These are phyloP conservation scores for Drosophila busckii DNA, from an alignment of 1,140 invertebrate species.

Conservation along the genomic window DNA sequence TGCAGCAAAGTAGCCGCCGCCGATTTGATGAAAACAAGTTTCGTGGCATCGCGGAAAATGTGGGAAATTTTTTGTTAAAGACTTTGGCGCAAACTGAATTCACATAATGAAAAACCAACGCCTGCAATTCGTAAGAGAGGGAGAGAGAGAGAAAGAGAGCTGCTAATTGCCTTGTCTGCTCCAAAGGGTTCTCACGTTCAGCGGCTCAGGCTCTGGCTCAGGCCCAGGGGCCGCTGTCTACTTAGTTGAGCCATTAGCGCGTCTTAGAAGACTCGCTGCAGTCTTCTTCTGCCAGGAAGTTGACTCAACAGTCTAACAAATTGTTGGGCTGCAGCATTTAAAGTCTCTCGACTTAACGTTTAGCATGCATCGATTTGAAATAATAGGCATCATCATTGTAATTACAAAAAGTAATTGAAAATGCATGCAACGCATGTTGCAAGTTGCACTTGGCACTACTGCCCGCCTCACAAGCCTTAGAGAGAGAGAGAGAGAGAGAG, in stretches of 20 bases:
- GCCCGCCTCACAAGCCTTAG: slow-evolving; percentile 33
- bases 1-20: slow-evolving; percentile 18
- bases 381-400: slow-evolving; percentile 19
- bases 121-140: background rate
- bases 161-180: slow-evolving; percentile 42
- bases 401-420: too few species aligned
- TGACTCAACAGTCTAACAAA: too few species aligned
- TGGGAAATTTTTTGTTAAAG: slow-evolving; percentile 65
- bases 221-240: background rate
- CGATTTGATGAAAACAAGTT: slow-evolving; percentile 58
- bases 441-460: slow-evolving; percentile 66
- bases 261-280: too few species aligned
- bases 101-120: slow-evolving; percentile 35
- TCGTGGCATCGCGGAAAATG: slow-evolving; percentile 50
- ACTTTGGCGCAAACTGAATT: slow-evolving; percentile 11
- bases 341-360: too few species aligned
- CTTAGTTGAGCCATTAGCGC: slow-evolving; percentile 41
- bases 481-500: slow-evolving; percentile 6
- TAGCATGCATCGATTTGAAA: background rate
- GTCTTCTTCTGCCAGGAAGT: too few species aligned
- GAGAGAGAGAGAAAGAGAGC: slow-evolving; percentile 4
- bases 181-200: slow-evolving; percentile 60
- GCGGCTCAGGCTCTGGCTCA: background rate
- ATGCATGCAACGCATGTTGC: background rate
- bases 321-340: too few species aligned